Conservation (phyloP, 2,113 vertebrate species). For the Oreocharis arfaki region DNA sequence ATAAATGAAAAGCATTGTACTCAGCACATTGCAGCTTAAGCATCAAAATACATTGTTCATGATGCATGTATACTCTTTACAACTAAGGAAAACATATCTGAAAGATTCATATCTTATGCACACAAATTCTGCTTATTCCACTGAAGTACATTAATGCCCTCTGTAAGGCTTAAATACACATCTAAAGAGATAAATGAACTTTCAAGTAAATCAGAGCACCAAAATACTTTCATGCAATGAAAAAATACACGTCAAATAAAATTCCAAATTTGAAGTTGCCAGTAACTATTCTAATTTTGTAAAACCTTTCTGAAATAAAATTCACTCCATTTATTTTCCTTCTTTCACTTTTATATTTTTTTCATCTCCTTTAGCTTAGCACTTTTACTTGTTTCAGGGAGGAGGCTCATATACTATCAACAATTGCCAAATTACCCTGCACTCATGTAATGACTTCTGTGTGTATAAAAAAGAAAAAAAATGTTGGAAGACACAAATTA, state of each 20-base stretch:
- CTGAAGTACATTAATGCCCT: neutral
- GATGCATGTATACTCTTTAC: neutral
- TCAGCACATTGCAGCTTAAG: neutral
- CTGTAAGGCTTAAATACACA: neutral
- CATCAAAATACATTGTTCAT: neutral
- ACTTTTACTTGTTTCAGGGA: neutral
- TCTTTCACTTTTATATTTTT: neutral
- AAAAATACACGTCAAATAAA: neutral
- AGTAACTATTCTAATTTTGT: neutral
- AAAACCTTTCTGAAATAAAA: neutral
- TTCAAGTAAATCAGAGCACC: neutral
- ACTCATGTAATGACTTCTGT: neutral
- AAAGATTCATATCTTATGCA: neutral
- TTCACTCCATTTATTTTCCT: neutral
- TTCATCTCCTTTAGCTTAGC: neutral
- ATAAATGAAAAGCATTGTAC: constrained; percentile 3
- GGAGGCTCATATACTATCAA: neutral
- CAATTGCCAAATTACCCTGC: neutral
- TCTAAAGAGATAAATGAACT: neutral
- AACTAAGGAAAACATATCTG: neutral
- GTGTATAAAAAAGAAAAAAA: neutral
- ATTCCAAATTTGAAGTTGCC: neutral
- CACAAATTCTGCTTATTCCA: neutral
- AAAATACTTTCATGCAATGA: neutral
- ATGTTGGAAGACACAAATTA: neutral